These are phyloP conservation scores for Rhombomys opimus DNA, from an alignment of 2,113 vertebrate genomes.

Conservation along the genomic window DNA sequence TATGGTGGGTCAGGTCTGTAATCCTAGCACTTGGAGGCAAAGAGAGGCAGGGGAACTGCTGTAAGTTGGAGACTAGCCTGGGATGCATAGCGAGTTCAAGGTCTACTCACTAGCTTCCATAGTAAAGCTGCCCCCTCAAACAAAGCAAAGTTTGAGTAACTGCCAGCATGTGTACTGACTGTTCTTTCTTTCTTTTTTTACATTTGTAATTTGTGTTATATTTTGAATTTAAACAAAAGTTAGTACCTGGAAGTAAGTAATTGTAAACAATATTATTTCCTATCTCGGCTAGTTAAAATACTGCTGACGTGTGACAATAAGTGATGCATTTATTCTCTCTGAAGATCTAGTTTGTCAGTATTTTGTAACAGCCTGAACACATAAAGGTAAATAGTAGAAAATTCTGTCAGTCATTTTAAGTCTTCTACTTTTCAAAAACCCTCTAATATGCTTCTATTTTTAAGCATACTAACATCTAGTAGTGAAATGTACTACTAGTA, in stretches of 20 bases:
- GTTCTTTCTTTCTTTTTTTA: not conserved
- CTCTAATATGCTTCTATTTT: constrained; percentile 26
- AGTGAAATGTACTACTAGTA: constrained; percentile 31
- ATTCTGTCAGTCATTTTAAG: constrained; percentile 1
- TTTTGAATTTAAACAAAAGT: constrained; percentile 41
- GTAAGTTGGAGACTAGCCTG: not conserved
- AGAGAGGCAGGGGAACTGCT: not conserved
- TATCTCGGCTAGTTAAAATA: not conserved
- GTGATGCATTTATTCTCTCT: not conserved
- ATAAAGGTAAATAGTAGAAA: not conserved
- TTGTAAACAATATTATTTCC: not conserved
- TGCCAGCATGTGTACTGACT: not conserved
- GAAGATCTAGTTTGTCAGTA: not conserved
- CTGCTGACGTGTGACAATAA: not conserved
- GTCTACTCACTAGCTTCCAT: not conserved
- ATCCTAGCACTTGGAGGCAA: not conserved
- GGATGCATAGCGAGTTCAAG: not conserved
- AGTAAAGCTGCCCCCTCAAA: not conserved
- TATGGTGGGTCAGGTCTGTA: not conserved
- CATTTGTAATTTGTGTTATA: constrained; percentile 16
- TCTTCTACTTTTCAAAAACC: constrained; percentile 46
- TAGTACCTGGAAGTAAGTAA: not conserved
- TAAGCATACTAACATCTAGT: constrained; percentile 7
- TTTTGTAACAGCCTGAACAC: not conserved
- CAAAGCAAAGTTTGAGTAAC: not conserved